phyloP scores from a whole-genome alignment of 2,888 invertebrate genomes.

The Tuta absoluta region DNA sequence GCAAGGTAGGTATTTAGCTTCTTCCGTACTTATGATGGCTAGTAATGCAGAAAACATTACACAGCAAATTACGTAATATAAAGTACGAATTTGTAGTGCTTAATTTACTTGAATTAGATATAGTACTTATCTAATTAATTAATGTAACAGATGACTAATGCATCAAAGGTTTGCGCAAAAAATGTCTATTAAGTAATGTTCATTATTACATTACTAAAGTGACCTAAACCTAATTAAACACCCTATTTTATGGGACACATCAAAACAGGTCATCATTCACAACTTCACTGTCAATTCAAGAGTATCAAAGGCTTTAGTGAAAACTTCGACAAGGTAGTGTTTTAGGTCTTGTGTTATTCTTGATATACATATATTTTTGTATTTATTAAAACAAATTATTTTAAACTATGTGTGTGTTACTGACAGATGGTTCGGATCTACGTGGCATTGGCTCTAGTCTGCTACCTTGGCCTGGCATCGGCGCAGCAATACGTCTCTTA shows the following conservation, averaged over 20 bases:
- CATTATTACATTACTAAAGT: not conserved
- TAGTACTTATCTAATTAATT: not conserved
- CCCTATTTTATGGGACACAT: conserved; percentile 8
- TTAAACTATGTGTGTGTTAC: not conserved
- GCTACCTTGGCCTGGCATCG: conserved; percentile 29
- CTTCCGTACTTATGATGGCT: too few relatives aligned
- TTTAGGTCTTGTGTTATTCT: not conserved
- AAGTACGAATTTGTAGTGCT: too few relatives aligned
- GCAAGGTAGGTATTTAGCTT: too few relatives aligned
- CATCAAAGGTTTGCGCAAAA: conserved; percentile 9
- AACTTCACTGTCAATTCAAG: not conserved
- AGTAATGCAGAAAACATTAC: too few relatives aligned
- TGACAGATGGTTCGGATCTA: conserved; percentile 37
- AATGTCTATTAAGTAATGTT: not conserved
- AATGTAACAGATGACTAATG: not conserved
- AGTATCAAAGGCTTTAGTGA: not conserved
- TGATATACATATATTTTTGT: not conserved
- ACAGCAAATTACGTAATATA: too few relatives aligned
- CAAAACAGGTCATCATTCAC: not conserved
- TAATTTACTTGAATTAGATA: too few relatives aligned
- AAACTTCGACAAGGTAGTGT: conserved; percentile 3
- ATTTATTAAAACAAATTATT: not conserved
- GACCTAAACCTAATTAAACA: not conserved
- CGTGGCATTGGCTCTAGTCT: conserved; percentile 28
- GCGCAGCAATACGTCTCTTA: conserved; percentile 34